Conservation (phyloP, 2,113 vertebrate species). For the Melanotaenia duboulayi region DNA sequence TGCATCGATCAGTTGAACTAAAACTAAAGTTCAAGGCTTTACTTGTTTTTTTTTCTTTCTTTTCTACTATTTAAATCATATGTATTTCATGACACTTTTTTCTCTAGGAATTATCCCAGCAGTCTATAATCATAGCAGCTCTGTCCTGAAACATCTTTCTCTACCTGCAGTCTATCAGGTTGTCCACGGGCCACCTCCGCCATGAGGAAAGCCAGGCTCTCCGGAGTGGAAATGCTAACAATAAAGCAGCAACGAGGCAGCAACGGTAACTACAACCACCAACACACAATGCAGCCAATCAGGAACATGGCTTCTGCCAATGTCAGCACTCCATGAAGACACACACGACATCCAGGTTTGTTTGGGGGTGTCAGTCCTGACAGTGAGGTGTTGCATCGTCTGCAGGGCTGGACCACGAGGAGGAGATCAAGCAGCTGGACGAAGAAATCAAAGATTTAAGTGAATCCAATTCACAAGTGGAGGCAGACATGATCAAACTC, state of each 20-base stretch:
- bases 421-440: conserved; percentile 98
- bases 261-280: conserved; percentile 86
- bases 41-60: no score
- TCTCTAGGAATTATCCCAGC: no score
- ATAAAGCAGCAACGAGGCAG: conserved; percentile 95
- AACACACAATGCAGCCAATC: conserved; percentile 56
- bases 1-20: no score
- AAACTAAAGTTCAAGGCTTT: no score
- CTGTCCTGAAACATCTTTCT: neutral
- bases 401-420: conserved; percentile 95
- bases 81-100: no score
- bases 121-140: no score
- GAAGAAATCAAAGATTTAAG: conserved; percentile 99
- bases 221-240: conserved; percentile 97
- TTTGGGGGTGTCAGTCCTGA: neutral
- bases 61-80: no score
- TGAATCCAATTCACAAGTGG: conserved; percentile 98
- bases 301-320: neutral
- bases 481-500: conserved; percentile 99
- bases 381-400: conserved; percentile 2
- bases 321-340: no score
- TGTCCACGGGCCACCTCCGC: conserved; percentile 97
- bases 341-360: no score
- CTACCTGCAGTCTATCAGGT: conserved; percentile 90
- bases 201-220: conserved; percentile 99